Conservation (phyloP, 30 jellyfish, hydroid and myxozoan genomes). For the Sanderia malayensis region DNA sequence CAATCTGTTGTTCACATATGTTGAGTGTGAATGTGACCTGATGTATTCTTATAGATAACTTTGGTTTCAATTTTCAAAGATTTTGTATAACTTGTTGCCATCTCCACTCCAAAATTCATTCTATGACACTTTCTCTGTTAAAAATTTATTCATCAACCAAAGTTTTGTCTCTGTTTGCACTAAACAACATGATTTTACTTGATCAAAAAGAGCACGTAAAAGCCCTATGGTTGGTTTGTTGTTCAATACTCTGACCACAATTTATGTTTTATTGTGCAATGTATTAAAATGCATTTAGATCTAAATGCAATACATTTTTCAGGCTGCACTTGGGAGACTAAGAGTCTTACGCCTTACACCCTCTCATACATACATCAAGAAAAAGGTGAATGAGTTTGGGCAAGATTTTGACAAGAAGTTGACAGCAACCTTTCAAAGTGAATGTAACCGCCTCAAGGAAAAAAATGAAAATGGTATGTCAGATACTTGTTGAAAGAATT, state of each 20-base stretch:
- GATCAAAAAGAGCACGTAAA: not conserved
- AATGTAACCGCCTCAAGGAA: constrained; percentile 9
- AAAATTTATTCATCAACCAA: not conserved
- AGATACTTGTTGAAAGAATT: not conserved
- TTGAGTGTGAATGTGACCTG: not conserved
- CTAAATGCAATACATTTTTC: not conserved
- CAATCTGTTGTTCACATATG: constrained; percentile 1
- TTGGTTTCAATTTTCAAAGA: not conserved
- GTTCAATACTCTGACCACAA: constrained; percentile 3
- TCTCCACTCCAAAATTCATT: not conserved
- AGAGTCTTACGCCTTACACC: constrained; percentile 21
- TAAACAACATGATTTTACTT: not conserved
- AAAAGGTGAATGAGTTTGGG: constrained; percentile 48
- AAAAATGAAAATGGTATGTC: not conserved
- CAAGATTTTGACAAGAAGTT: constrained; percentile 20
- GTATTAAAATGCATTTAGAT: not conserved
- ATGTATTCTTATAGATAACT: not conserved
- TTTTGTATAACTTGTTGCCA: not conserved
- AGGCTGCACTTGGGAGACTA: constrained; percentile 25
- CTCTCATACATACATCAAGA: constrained; percentile 32
- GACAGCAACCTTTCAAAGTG: not conserved
- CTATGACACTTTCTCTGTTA: not conserved
- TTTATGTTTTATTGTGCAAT: not conserved
- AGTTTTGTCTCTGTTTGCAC: not conserved
- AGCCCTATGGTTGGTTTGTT: constrained; percentile 4